phyloP scores from a whole-genome alignment of 2,888 invertebrate genomes.

The Cristatella mucedo region DNA sequence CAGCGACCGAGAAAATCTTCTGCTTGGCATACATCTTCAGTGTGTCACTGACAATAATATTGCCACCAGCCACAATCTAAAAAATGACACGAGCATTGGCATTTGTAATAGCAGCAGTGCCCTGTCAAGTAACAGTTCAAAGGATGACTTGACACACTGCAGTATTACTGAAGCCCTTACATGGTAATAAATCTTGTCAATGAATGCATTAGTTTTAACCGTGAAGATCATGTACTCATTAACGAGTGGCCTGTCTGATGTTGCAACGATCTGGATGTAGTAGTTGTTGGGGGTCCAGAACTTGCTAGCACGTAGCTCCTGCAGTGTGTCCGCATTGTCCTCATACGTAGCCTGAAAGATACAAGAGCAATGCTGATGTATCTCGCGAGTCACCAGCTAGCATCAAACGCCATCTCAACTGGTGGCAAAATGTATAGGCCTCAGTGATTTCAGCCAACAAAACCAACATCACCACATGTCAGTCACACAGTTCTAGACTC shows the following conservation, averaged over 20 bases:
- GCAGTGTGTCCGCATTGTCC: conserved; percentile 1
- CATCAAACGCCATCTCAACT: no score
- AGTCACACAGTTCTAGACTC: no score
- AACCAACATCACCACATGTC: no score
- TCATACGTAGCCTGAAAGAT: neutral
- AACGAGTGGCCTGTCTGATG: conserved; percentile 63
- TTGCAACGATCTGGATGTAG: conserved; percentile 65
- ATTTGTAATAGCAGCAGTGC: neutral
- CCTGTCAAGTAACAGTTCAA: neutral
- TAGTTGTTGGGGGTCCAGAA: conserved; percentile 52
- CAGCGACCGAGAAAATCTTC: conserved; percentile 39
- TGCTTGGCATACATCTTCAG: conserved; percentile 49
- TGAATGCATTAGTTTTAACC: conserved; percentile 69
- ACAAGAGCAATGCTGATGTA: no score
- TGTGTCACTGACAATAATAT: conserved; percentile 63
- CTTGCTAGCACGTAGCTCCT: conserved; percentile 1
- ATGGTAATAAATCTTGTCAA: conserved; percentile 70
- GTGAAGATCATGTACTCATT: conserved; percentile 83
- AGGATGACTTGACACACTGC: conserved; percentile 5
- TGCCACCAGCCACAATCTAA: conserved; percentile 68
- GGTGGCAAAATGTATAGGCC: no score
- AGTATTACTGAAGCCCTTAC: conserved; percentile 27
- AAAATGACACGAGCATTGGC: conserved; percentile 50
- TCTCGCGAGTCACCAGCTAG: no score
- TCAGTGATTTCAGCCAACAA: no score